These are phyloP conservation scores for Dyspetes luteomarginatus DNA, from an alignment of 2,888 invertebrate species.

Conservation along the genomic window DNA sequence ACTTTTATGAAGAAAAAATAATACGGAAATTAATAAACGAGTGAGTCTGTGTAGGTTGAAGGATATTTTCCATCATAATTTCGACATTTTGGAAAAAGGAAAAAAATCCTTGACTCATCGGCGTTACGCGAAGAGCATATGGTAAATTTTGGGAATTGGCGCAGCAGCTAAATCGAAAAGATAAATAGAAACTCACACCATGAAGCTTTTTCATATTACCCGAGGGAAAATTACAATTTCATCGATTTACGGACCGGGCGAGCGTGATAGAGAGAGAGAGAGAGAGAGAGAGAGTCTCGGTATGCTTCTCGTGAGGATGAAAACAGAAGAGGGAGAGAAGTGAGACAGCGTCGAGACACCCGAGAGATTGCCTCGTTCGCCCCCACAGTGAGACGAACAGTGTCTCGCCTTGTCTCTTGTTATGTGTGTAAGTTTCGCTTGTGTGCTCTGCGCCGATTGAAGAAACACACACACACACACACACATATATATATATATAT, in stretches of 20 bases:
- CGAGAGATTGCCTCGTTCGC: conserved; percentile 48
- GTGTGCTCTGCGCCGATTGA: no score
- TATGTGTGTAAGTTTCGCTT: no score
- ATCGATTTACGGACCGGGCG: conserved; percentile 49
- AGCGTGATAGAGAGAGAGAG: background rate
- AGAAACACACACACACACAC: no score
- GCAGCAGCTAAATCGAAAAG: conserved; percentile 16
- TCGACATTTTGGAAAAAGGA: no score
- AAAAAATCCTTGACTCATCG: background rate
- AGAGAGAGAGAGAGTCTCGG: background rate
- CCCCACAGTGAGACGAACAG: conserved; percentile 22
- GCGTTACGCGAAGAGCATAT: background rate
- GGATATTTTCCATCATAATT: no score
- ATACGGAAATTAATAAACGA: background rate
- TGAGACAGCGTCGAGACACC: conserved; percentile 50
- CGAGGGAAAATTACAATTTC: conserved; percentile 57
- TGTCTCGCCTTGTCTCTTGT: conserved; percentile 24
- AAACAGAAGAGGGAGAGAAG: background rate
- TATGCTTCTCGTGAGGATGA: no score
- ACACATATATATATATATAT: no score
- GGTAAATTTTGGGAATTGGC: background rate
- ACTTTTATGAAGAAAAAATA: background rate
- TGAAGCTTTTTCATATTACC: conserved; percentile 5
- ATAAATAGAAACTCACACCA: conserved; percentile 37
- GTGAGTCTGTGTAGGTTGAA: no score